These are phyloP conservation scores for Hesperophylax magnus DNA, from an alignment of 1,140 invertebrate species.

Conservation along the genomic window DNA sequence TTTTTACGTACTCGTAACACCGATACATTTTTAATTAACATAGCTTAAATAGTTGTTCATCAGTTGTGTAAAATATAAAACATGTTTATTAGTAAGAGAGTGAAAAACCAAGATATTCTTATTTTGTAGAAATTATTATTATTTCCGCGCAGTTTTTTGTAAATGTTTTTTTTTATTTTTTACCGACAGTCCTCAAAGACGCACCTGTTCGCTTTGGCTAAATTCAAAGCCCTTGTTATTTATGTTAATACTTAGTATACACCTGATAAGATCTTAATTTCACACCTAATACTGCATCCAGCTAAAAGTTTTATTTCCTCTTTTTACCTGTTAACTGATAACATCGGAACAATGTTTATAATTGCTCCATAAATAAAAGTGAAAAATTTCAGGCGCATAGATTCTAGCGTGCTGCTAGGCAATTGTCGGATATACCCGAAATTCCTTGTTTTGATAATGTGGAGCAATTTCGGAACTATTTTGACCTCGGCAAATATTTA, in stretches of 20 bases:
- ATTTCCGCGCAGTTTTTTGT: no score
- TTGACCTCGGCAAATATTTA: no score
- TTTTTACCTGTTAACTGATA: slow-evolving; percentile 43
- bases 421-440: not conserved
- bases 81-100: no score
- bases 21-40: no score
- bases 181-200: not conserved
- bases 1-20: no score
- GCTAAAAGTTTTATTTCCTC: slow-evolving; percentile 26
- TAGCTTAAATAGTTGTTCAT: no score
- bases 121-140: no score
- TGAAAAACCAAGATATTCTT: no score
- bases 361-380: slow-evolving; percentile 46
- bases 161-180: not conserved
- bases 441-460: no score
- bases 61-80: no score
- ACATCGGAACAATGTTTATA: slow-evolving; percentile 45
- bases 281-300: slow-evolving; percentile 40
- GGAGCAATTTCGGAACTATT: no score
- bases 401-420: slow-evolving; percentile 12
- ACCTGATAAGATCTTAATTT: slow-evolving; percentile 43
- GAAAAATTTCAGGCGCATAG: slow-evolving; percentile 30
- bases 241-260: slow-evolving; percentile 31
- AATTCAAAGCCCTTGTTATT: slow-evolving; percentile 39
- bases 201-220: slow-evolving; percentile 21